Evolutionary conservation across 2,888 invertebrate genomes (phyloP).

Genomic region (Gasteruption jaculator): DNA sequence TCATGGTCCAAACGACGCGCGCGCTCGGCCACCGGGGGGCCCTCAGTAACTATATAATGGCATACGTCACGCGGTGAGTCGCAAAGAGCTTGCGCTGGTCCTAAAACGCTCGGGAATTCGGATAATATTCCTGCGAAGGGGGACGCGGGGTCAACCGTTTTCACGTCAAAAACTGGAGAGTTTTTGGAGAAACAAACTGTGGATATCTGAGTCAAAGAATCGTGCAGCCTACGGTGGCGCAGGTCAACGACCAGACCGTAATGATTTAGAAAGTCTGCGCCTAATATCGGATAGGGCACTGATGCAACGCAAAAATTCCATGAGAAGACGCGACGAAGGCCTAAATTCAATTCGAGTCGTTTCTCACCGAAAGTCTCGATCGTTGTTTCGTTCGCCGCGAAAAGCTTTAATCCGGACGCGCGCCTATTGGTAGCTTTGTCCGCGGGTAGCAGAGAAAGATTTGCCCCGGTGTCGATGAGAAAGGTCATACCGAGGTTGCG

Average conservation of each 20-base stretch:
- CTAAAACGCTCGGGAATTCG: no score
- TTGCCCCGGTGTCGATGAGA: slow-evolving; percentile 2
- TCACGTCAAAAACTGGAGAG: no score
- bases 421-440: background rate
- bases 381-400: slow-evolving; percentile 1
- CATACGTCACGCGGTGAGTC: slow-evolving; percentile 1
- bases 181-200: no score
- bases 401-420: background rate
- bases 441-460: background rate
- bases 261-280: slow-evolving; percentile 1
- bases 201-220: background rate
- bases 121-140: no score
- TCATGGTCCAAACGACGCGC: slow-evolving; percentile 39
- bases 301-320: background rate
- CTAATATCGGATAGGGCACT: background rate
- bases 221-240: background rate
- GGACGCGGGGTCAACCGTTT: no score
- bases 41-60: slow-evolving; percentile 39
- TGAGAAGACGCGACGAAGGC: background rate
- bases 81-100: no score
- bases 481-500: background rate
- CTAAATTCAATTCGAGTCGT: background rate
- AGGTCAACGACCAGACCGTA: no score
- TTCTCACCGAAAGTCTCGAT: slow-evolving; percentile 2
- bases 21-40: slow-evolving; percentile 36